Base-by-base conservation (phyloP, 2,888 invertebrate species). In the Argyresthia goedartella region DNA sequence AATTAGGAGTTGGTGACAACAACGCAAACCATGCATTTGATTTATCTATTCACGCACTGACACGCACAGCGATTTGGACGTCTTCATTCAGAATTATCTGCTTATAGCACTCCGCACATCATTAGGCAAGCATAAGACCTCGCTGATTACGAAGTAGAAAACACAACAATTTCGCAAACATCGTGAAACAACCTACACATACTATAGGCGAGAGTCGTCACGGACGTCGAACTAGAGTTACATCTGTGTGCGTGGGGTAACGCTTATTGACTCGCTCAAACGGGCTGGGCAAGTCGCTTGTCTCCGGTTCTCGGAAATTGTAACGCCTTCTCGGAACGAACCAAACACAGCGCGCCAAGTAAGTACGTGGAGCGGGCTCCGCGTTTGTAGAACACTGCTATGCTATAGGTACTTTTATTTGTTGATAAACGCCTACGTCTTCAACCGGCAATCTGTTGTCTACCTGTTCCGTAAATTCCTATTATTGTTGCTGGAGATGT, bases 291-390 rank as follows among this genome's bases (percentile, higher is more conserved):
- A 72, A 75, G 70, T 81, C 71, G 76, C 75, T 78, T 82, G 84
- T 82, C 82, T 76, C 76, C 73, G 71, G 67, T 87, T 86, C 82
- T 85, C 69, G 73, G 85, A 87, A 87, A 81, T 77, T 81, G 79
- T 85, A 82, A 85, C 81, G 85, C 84, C 84, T 87, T 87, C 87
- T 85, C 70, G 70, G 87, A 85, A 86, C 75, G 74, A 71, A 78
- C 74, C 70, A 73, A 78, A 48, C 48, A 33, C 35, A 47, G 34
- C 74, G 71, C 73, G 73, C 71, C 69, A 75, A 75, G 75, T 74
- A 75, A 73, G 76, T 58, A 66, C 68, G 70, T 71, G 68, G 67
- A 76, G 74, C 78, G 76, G 80, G 74, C 77, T 76, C 75, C 68
- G n/a, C n/a, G n/a, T n/a, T n/a, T n/a, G n/a, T n/a, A n/a, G n/a